phyloP scores from a whole-genome alignment of 1,140 invertebrate genomes.

The Drosophila micromelanica region DNA sequence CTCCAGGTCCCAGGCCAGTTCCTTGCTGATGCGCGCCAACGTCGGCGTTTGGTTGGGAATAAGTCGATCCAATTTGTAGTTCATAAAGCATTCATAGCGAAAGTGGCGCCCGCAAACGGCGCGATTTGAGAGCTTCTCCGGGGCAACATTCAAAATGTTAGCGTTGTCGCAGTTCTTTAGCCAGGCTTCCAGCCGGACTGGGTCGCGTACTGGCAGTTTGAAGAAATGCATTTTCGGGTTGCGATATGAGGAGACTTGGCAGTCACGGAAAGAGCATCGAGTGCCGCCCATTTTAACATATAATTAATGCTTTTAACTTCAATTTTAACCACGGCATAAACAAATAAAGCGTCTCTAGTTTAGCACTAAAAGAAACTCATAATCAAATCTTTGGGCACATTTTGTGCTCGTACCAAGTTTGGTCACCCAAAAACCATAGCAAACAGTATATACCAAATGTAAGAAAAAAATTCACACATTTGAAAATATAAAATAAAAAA shows the following conservation, averaged over 20 bases:
- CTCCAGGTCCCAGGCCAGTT: constrained; percentile 57
- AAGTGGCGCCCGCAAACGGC: constrained; percentile 85
- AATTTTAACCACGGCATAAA: constrained; percentile 1
- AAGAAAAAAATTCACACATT: neutral
- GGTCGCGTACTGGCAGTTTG: constrained; percentile 84
- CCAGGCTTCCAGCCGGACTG: constrained; percentile 82
- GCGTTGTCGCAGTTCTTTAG: constrained; percentile 75
- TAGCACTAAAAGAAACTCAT: neutral
- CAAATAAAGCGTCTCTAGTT: neutral
- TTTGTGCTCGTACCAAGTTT: neutral
- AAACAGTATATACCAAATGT: constrained; percentile 8
- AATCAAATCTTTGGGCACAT: neutral
- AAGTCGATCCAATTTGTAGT: constrained; percentile 78
- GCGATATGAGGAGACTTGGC: constrained; percentile 75
- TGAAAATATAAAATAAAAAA: too few relatives aligned
- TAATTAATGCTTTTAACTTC: neutral
- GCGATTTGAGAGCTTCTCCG: constrained; percentile 83
- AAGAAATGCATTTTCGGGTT: constrained; percentile 85
- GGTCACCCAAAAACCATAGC: constrained; percentile 26
- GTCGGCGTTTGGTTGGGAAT: constrained; percentile 60
- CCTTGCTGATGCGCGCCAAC: constrained; percentile 43
- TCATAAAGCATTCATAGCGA: constrained; percentile 85
- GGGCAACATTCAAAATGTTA: constrained; percentile 74
- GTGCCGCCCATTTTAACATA: constrained; percentile 84
- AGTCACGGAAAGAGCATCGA: constrained; percentile 85